phyloP scores from a whole-genome alignment of 2,797 vertebrate species.

The Pseudochromis fuscus region DNA sequence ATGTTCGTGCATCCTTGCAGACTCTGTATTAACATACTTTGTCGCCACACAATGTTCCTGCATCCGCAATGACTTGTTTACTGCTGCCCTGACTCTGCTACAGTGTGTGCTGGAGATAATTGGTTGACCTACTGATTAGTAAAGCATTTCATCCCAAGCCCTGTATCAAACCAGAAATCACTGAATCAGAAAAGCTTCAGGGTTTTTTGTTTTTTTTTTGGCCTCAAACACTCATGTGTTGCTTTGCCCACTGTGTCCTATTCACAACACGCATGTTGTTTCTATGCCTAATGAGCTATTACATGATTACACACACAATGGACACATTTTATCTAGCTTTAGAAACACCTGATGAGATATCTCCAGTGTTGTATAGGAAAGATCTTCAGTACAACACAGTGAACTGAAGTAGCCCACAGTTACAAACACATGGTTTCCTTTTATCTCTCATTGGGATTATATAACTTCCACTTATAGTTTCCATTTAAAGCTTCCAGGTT shows the following conservation, averaged over 20 bases:
- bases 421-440: neutral
- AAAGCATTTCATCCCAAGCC: conserved; percentile 16
- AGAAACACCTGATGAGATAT: conserved; percentile 16
- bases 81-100: conserved; percentile 24
- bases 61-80: conserved; percentile 37
- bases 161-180: conserved; percentile 27
- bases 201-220: neutral
- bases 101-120: conserved; percentile 31
- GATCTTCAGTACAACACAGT: conserved; percentile 9
- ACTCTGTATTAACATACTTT: conserved; percentile 17
- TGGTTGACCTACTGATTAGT: conserved; percentile 49
- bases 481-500: conserved; percentile 6
- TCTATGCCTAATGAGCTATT: conserved; percentile 34
- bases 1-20: conserved; percentile 9
- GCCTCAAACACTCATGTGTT: conserved; percentile 20
- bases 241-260: conserved; percentile 29
- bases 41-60: conserved; percentile 33
- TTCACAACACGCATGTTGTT: conserved; percentile 14
- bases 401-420: conserved; percentile 11
- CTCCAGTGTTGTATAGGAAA: neutral
- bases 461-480: neutral
- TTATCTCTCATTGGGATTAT: conserved; percentile 6
- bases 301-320: conserved; percentile 29
- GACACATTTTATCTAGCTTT: conserved; percentile 27
- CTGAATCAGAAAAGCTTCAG: conserved; percentile 27